A percentile compares a stretch with the other conserved stretches of the same genome.
Conservation (phyloP, 2,113 vertebrate species). For the Lagopus muta region DNA sequence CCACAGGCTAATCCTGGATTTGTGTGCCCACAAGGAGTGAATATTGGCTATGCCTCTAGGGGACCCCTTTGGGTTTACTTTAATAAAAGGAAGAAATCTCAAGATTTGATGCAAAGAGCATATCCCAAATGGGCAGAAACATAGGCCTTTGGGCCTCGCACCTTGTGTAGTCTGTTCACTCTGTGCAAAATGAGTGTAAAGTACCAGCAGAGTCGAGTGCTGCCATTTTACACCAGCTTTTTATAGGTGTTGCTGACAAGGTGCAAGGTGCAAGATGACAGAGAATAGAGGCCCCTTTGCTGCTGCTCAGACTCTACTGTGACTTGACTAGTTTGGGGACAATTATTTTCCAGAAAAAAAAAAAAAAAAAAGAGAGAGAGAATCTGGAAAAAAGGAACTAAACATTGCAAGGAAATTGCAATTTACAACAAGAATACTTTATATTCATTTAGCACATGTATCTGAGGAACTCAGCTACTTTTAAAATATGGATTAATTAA, state of each 20-base stretch:
- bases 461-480: neutral
- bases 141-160: slow-evolving; percentile 50
- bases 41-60: slow-evolving; percentile 54
- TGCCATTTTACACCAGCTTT: slow-evolving; percentile 18
- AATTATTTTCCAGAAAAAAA: neutral
- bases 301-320: neutral
- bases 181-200: slow-evolving; percentile 36
- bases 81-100: slow-evolving; percentile 50
- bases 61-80: slow-evolving; percentile 55
- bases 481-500: slow-evolving; percentile 26
- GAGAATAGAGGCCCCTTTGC: neutral
- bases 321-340: neutral
- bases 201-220: neutral
- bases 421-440: neutral
- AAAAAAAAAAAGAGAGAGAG: neutral
- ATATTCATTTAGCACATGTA: neutral
- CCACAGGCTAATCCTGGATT: slow-evolving; percentile 38
- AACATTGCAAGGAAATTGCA: neutral
- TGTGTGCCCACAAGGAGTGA: slow-evolving; percentile 50
- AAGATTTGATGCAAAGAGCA: slow-evolving; percentile 53
- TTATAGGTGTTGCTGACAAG: neutral
- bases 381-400: neutral
- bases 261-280: neutral
- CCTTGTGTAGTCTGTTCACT: slow-evolving; percentile 37
- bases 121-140: slow-evolving; percentile 48